Conservation (phyloP, 2,888 invertebrate genomes). For the Leptinotarsa tumamoca region DNA sequence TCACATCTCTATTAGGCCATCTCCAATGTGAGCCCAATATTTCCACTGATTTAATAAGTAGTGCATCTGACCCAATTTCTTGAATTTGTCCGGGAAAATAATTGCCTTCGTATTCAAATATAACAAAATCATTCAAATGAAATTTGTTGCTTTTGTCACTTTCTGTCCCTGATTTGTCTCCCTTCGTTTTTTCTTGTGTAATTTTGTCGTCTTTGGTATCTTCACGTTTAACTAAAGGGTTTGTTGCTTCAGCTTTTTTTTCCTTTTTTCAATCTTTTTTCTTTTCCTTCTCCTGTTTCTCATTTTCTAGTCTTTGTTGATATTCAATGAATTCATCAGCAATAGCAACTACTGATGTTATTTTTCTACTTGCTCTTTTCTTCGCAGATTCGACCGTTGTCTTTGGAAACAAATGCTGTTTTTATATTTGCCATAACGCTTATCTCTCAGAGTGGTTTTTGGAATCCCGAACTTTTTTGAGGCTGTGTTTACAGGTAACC, state of each 20-base stretch:
- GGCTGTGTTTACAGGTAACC: neutral
- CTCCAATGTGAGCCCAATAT: neutral
- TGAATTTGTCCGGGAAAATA: conserved; percentile 21
- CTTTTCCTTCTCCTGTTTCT: conserved; percentile 3
- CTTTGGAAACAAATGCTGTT: conserved; percentile 9
- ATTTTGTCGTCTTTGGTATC: conserved; percentile 13
- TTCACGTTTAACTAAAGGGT: neutral
- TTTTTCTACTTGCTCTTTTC: conserved; percentile 20
- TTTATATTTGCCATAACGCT: conserved; percentile 20
- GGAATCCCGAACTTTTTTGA: conserved; percentile 22
- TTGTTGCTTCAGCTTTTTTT: neutral
- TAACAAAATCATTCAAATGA: conserved; percentile 1
- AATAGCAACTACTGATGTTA: conserved; percentile 22
- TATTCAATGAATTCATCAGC: conserved; percentile 21
- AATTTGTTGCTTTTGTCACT: too few species aligned
- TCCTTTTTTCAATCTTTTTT: conserved; percentile 8
- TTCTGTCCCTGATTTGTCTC: too few species aligned
- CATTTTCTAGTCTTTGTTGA: conserved; percentile 14
- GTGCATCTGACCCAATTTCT: too few species aligned
- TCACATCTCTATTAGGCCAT: conserved; percentile 6
- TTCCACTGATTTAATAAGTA: conserved; percentile 8
- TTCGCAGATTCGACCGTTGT: conserved; percentile 14
- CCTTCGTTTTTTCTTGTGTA: conserved; percentile 3
- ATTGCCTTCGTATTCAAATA: conserved; percentile 8
- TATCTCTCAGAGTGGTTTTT: conserved; percentile 31